phyloP scores from a whole-genome alignment of 2,113 vertebrate species.

The Procavia capensis region DNA sequence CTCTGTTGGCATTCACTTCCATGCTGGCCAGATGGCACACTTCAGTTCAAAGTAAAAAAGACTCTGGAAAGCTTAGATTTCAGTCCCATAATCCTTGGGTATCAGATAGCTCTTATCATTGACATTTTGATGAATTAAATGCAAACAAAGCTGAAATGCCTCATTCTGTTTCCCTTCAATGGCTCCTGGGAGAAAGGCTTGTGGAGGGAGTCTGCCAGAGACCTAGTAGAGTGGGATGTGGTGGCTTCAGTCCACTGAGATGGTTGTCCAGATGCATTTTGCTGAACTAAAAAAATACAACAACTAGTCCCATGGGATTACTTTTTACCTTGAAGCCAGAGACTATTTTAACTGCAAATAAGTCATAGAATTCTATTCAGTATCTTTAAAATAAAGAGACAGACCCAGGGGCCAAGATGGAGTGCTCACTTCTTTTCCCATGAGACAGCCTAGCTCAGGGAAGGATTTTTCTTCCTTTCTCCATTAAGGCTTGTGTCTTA shows the following conservation, averaged over 20 bases:
- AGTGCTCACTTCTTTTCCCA: neutral
- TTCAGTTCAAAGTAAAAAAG: slow-evolving; percentile 70
- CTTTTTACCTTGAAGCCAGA: slow-evolving; percentile 70
- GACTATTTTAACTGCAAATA: slow-evolving; percentile 72
- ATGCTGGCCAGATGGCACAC: slow-evolving; percentile 49
- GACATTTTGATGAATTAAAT: slow-evolving; percentile 78
- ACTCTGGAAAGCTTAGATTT: slow-evolving; percentile 70
- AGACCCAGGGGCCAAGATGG: neutral
- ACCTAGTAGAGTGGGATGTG: neutral
- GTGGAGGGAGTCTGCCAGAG: neutral
- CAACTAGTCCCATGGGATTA: slow-evolving; percentile 50
- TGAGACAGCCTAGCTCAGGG: neutral
- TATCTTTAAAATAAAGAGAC: slow-evolving; percentile 53
- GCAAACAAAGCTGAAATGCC: slow-evolving; percentile 72
- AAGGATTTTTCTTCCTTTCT: neutral
- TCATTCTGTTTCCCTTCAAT: slow-evolving; percentile 40
- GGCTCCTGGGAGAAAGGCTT: slow-evolving; percentile 1
- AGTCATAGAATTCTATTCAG: slow-evolving; percentile 62
- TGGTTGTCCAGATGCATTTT: slow-evolving; percentile 55
- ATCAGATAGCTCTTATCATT: slow-evolving; percentile 74
- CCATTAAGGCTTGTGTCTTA: neutral
- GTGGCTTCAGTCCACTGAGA: slow-evolving; percentile 3
- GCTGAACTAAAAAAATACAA: slow-evolving; percentile 43
- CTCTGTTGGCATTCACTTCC: neutral
- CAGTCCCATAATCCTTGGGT: slow-evolving; percentile 72